phyloP scores from a whole-genome alignment of 1,140 invertebrate genomes.

The Euura saliciscinereae region DNA sequence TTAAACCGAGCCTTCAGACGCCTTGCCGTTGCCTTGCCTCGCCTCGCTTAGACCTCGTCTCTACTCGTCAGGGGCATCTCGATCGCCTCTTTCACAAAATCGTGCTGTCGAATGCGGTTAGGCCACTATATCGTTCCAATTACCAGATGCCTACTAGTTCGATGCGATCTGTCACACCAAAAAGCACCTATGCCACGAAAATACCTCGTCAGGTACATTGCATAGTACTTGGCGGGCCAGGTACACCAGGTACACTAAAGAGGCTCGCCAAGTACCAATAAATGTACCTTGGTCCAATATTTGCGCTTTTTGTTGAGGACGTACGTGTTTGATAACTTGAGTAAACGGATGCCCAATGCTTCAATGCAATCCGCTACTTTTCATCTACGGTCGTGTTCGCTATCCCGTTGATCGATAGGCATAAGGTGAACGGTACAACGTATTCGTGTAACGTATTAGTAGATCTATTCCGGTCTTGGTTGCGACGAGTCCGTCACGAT shows the following conservation, averaged over 20 bases:
- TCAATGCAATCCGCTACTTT: background rate
- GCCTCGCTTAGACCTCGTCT: constrained; percentile 10
- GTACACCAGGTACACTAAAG: no score
- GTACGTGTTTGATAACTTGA: no score
- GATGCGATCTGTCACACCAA: no score
- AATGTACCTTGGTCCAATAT: no score
- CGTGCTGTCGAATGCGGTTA: no score
- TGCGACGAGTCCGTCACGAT: constrained; percentile 5
- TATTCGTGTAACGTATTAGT: constrained; percentile 11
- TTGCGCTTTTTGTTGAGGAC: no score
- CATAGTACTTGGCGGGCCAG: no score
- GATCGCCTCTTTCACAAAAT: constrained; percentile 21
- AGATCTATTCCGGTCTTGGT: background rate
- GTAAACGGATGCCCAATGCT: background rate
- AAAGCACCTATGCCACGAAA: no score
- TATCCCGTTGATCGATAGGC: constrained; percentile 17
- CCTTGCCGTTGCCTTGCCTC: constrained; percentile 37
- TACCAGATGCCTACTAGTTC: background rate
- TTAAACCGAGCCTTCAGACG: constrained; percentile 45
- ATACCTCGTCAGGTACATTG: no score
- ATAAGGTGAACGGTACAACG: background rate
- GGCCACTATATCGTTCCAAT: background rate
- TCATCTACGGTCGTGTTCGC: background rate
- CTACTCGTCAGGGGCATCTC: constrained; percentile 7
- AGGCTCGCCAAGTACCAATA: no score